Evolutionary conservation across 2,888 invertebrate species (phyloP).

Genomic region (Chydorus sphaericus): DNA sequence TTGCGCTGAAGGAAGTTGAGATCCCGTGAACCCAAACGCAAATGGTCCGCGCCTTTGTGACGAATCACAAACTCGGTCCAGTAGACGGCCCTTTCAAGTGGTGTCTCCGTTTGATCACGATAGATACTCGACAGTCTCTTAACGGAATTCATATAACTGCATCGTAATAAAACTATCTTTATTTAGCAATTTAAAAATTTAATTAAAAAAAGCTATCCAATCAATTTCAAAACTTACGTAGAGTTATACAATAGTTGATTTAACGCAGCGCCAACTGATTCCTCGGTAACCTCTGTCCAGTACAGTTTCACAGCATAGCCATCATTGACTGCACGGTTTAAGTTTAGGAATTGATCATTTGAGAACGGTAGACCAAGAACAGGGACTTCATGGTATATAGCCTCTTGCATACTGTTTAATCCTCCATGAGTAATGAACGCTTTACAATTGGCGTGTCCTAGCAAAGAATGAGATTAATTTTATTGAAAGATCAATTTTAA

Average conservation of each 20-base stretch:
- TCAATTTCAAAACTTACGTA: constrained; percentile 10
- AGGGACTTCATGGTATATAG: constrained; percentile 21
- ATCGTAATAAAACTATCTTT: too few relatives aligned
- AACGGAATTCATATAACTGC: not conserved
- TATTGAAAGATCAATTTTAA: too few relatives aligned
- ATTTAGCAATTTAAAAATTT: too few relatives aligned
- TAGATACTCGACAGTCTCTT: not conserved
- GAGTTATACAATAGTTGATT: not conserved
- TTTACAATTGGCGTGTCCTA: constrained; percentile 25
- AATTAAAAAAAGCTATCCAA: too few relatives aligned
- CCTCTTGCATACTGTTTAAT: constrained; percentile 27
- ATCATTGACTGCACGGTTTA: constrained; percentile 17
- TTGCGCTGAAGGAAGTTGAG: not conserved
- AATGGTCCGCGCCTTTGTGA: not conserved
- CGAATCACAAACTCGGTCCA: constrained; percentile 20
- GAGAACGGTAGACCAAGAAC: constrained; percentile 19
- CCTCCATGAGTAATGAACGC: constrained; percentile 30
- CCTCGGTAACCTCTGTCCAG: constrained; percentile 8
- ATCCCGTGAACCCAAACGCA: constrained; percentile 4
- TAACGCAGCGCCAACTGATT: not conserved
- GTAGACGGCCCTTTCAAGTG: constrained; percentile 20
- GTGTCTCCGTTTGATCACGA: constrained; percentile 17
- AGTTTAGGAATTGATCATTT: constrained; percentile 19
- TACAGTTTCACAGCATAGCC: constrained; percentile 15
- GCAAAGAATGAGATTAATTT: too few relatives aligned